Base-by-base conservation (phyloP, 1,140 invertebrate species). In the Scaptodrosophila lebanonensis region DNA sequence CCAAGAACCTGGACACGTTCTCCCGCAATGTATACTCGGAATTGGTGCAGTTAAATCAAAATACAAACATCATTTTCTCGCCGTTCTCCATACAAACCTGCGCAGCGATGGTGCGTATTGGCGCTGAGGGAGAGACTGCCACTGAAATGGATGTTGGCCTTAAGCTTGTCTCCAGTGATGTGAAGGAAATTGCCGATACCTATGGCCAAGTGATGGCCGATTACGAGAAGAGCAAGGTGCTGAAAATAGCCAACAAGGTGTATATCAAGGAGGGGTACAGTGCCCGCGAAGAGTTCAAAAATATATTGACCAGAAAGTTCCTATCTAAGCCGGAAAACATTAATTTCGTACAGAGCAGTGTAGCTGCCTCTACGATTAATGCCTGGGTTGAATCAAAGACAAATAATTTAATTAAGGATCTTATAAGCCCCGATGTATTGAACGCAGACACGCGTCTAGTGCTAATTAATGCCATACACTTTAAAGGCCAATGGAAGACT, bases 381-480 rank as follows among this genome's bases (percentile, higher is more conserved):
- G 18, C 44, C 2, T 95, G 93, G 93, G 91, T 95, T 3, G 89
- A 91, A 70, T 59, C 88, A 1, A 88, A 92, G 76, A 96, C 95
- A 0, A 89, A 92, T 43, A 85, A 91, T 9, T 91, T 91, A 77
- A 93, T 95, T 44, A 90, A 89, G 63, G 83, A 94, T 72, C 72
- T 95, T 6, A 85, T 95, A n/a, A 66, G 86, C 13, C 47, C 85
- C 61, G 89, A 86, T 65, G 85, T 83, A 51, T 83, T 94, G 1
- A 67, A 88, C 50, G 36, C 64, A 1, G 56, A 88, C 15, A 91
- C 90, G 66, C 89, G 86, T 50, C 57, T 95, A 4, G 89, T 96
- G 2, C 87, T 97, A 0, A 87, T 95, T 5, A 97, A 96, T 88
- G 94, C 94, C 5, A 89, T 97, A 42, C 94, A 96, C 82, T 97